Evolutionary conservation across 2,797 vertebrate species (phyloP), one percentile per base, ranked within the genome.

Genomic region (Notolepis coatsorum): DNA sequence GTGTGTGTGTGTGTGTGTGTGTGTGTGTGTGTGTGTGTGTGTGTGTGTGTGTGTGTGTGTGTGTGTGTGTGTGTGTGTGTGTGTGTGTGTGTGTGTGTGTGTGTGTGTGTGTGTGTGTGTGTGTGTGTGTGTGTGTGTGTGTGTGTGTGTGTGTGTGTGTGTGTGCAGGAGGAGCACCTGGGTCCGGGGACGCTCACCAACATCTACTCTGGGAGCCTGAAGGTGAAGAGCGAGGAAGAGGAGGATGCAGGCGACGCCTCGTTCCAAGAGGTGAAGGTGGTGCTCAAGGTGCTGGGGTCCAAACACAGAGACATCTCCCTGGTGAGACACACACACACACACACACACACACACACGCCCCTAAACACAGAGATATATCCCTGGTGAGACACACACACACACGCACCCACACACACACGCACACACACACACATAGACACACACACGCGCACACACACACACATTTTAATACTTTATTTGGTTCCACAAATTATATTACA

Each of bases 301-400:
- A 95, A 94, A 85, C 96, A 99, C 90, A 94, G 96, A 77, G 96
- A 98, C 79, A 98, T 98, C 55, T 99, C 96, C 69, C 80, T 99
- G 95, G 97, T 93, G 85, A 93, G 96, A 90, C 1, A 24, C 37
- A n/a, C 30, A 7, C 35, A 23, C 38, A 25, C 23, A 15, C 5
- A 46, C 18, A 20, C n/a, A 39, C 9, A 41, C 15, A 18, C 5
- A 39, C 8, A 55, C n/a, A 3, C 30, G n/a, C n/a, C n/a, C n/a
- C n/a, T n/a, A n/a, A n/a, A n/a, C 39, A 42, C 15, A 20, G 15
- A 18, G 1, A 42, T 3, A 7, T 15, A 42, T 17, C 4, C 15
- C 15, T 17, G 20, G 4, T 5, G 3, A 18, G 15, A 2, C 41
- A 12, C 41, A 5, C 12, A 38, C 35, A 9, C n/a, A n/a, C n/a